Percentiles rank a stretch among this genome's conserved stretches.
Evolutionary conservation across 2,113 vertebrate genomes (phyloP).

Genomic region (Odontesthes bonariensis): DNA sequence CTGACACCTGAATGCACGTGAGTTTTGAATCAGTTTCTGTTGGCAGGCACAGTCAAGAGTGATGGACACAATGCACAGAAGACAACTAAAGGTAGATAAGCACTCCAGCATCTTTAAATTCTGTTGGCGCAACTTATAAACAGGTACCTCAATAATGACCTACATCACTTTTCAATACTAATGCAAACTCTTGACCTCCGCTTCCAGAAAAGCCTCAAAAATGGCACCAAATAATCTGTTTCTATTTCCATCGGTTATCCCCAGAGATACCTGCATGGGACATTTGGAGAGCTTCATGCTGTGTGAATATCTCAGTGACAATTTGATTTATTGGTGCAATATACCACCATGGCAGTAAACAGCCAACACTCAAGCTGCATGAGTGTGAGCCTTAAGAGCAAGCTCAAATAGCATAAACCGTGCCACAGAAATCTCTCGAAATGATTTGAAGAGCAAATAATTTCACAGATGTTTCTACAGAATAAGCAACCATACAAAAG

Average conservation of each 20-base stretch:
- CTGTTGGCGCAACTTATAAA: neutral
- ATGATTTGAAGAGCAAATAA: conserved; percentile 11
- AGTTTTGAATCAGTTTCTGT: no score
- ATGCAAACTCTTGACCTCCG: conserved; percentile 9
- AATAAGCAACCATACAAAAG: conserved; percentile 16
- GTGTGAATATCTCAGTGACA: conserved; percentile 54
- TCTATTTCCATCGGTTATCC: conserved; percentile 54
- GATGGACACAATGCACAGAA: no score
- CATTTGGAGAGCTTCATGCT: conserved; percentile 44
- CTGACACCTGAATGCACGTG: no score
- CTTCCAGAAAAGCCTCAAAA: conserved; percentile 29
- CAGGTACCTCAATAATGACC: neutral
- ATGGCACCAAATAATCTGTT: conserved; percentile 20
- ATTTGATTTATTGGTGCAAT: conserved; percentile 61
- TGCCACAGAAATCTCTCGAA: conserved; percentile 31
- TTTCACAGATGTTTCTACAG: neutral
- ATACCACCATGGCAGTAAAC: conserved; percentile 36
- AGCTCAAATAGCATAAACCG: conserved; percentile 34
- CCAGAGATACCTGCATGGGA: conserved; percentile 43
- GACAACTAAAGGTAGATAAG: no score
- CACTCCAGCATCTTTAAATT: no score
- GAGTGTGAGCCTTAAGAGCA: conserved; percentile 14
- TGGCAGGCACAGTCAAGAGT: no score
- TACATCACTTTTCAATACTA: neutral
- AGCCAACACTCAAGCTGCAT: conserved; percentile 29